Percentiles rank a stretch among this genome's conserved stretches.
These are phyloP conservation scores for Dreissena polymorpha DNA, from an alignment of 1,140 invertebrate genomes.

Conservation along the genomic window DNA sequence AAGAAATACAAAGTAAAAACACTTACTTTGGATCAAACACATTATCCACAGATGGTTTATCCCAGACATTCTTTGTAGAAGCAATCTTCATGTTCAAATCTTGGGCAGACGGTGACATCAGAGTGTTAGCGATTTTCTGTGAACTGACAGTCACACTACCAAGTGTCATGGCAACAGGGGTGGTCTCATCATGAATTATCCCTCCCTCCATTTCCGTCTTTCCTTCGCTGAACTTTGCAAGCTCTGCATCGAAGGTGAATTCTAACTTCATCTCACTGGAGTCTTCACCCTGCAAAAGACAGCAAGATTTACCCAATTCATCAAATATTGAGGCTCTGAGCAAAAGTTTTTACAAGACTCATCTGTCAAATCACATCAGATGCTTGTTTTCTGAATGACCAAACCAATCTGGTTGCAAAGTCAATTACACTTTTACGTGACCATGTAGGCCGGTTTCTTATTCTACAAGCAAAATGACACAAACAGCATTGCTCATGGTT, in stretches of 20 bases:
- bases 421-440: too few species aligned
- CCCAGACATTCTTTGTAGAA: conserved; percentile 94
- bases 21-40: conserved; percentile 84
- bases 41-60: conserved; percentile 83
- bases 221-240: conserved; percentile 85
- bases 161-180: conserved; percentile 83
- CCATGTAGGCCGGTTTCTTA: too few species aligned
- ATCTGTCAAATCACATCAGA: background rate
- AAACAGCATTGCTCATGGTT: too few species aligned
- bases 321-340: background rate
- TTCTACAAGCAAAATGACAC: too few species aligned
- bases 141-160: conserved; percentile 79
- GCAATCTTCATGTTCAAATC: conserved; percentile 96
- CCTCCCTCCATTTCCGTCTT: conserved; percentile 79
- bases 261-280: conserved; percentile 93
- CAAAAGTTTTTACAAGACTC: background rate
- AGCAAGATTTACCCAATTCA: background rate
- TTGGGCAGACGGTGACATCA: conserved; percentile 87
- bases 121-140: conserved; percentile 80
- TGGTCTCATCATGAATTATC: conserved; percentile 74
- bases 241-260: conserved; percentile 91
- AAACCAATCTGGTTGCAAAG: too few species aligned
- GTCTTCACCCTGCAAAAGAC: conserved; percentile 85
- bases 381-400: too few species aligned
- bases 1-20: too few species aligned